Evolutionary conservation across 2,888 invertebrate genomes (phyloP).

Genomic region (Tenthredo distinguenda): DNA sequence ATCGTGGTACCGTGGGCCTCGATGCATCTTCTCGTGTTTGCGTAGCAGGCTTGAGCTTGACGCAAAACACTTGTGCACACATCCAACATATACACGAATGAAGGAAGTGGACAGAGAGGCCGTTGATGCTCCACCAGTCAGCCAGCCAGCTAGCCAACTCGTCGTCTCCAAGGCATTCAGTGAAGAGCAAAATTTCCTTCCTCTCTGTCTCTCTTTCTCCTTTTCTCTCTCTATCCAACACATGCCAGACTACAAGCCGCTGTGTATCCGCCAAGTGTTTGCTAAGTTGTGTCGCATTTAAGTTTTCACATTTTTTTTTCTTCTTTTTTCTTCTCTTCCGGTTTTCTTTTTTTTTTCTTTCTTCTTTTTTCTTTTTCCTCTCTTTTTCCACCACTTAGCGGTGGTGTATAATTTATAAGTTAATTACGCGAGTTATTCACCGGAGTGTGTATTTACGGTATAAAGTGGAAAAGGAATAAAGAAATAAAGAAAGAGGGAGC

Average conservation of each 20-base stretch:
- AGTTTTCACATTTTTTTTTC: constrained; percentile 14
- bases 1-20: constrained; percentile 45
- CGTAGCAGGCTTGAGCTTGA: constrained; percentile 51
- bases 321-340: neutral
- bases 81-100: constrained; percentile 53
- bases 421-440: constrained; percentile 46
- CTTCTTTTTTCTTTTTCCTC: neutral
- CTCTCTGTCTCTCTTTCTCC: neutral
- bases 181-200: constrained; percentile 16
- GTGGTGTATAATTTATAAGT: constrained; percentile 33
- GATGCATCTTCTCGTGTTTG: constrained; percentile 41
- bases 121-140: constrained; percentile 24
- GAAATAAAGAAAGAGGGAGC: constrained; percentile 1
- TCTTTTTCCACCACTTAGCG: constrained; percentile 37
- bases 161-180: constrained; percentile 37
- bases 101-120: constrained; percentile 56
- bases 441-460: constrained; percentile 20
- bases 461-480: constrained; percentile 25
- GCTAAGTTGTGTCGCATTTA: constrained; percentile 41
- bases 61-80: constrained; percentile 65
- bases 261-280: constrained; percentile 39
- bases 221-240: constrained; percentile 7
- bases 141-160: neutral
- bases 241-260: constrained; percentile 23
- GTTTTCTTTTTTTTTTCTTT: neutral